Conservation (phyloP, 2,113 vertebrate species). For the Myrmecobius fasciatus region DNA sequence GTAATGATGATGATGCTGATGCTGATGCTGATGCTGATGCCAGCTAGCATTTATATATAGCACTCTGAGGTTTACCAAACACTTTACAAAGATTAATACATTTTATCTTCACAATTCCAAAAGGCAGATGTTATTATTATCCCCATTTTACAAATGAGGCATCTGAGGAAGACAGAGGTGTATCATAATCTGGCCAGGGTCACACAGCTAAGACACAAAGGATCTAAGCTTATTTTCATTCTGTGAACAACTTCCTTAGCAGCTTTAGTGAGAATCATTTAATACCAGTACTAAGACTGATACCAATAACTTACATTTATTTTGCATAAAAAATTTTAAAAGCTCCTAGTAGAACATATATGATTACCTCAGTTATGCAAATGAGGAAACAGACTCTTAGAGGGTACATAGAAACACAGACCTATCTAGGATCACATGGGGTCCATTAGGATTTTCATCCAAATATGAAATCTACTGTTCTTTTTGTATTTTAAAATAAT, state of each 20-base stretch:
- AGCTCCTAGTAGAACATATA: neutral
- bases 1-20: neutral
- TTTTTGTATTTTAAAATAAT: neutral
- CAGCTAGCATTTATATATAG: neutral
- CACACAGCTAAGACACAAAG: neutral
- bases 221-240: constrained; percentile 23
- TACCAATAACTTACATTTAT: neutral
- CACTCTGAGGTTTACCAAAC: neutral
- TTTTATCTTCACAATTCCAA: neutral
- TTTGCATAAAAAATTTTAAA: neutral
- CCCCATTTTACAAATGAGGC: neutral
- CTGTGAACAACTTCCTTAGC: constrained; percentile 40
- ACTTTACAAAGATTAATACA: neutral
- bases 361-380: neutral
- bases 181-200: neutral
- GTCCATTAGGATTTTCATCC: neutral
- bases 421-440: neutral
- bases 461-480: neutral
- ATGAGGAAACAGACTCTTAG: neutral
- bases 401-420: neutral
- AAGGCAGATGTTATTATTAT: neutral
- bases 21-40: neutral
- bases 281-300: neutral
- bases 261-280: neutral
- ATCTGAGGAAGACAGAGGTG: constrained; percentile 6